Evolutionary conservation across 1,140 invertebrate species (phyloP).

Genomic region (Gonioctena quinquepunctata): DNA sequence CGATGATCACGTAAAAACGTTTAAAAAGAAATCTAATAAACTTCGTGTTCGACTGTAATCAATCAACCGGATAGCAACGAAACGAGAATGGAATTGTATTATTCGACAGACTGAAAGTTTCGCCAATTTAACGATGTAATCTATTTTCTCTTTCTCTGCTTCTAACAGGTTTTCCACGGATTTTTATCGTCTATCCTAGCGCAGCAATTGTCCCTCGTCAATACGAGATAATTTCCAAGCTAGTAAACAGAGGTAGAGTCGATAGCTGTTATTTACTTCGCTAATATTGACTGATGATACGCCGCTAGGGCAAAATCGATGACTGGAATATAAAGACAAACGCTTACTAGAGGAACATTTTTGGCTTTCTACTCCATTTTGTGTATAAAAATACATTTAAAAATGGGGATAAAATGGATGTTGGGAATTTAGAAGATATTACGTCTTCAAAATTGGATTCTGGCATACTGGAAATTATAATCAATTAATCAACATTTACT

Average conservation of each 20-base stretch:
- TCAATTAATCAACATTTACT: too few relatives aligned
- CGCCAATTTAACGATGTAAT: conserved; percentile 2
- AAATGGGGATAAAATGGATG: too few relatives aligned
- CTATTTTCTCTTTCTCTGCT: not conserved
- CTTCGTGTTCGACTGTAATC: not conserved
- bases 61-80: not conserved
- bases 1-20: not conserved
- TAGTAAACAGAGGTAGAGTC: not conserved
- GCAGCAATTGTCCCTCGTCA: not conserved
- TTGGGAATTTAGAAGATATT: too few relatives aligned
- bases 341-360: too few relatives aligned
- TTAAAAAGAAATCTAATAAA: not conserved
- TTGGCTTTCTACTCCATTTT: too few relatives aligned
- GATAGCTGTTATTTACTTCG: too few relatives aligned
- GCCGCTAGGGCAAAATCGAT: too few relatives aligned
- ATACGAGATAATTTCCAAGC: not conserved
- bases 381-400: too few relatives aligned
- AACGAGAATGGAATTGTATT: not conserved
- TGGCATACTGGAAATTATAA: too few relatives aligned
- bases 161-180: not conserved
- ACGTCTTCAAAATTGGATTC: too few relatives aligned
- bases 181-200: not conserved
- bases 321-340: too few relatives aligned
- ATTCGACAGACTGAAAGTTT: not conserved
- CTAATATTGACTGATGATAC: too few relatives aligned